Conservation (phyloP, 2,113 vertebrate species). For the Gila orcuttii region DNA sequence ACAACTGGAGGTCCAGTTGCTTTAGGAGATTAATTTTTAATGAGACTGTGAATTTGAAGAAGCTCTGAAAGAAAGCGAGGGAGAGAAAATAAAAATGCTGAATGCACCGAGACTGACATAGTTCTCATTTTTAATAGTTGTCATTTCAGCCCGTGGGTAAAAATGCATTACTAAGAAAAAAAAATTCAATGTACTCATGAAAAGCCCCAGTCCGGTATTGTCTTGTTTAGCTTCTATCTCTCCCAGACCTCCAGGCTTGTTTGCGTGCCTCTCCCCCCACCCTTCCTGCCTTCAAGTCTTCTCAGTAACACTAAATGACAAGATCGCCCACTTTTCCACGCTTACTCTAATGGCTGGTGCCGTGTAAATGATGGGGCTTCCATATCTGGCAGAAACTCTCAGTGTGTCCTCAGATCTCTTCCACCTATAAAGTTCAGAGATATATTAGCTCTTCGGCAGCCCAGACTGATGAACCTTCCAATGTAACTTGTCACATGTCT, state of each 20-base stretch:
- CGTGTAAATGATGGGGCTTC: constrained; percentile 52
- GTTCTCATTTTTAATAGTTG: constrained; percentile 52
- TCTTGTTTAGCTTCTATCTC: constrained; percentile 40
- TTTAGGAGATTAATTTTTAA: constrained; percentile 66
- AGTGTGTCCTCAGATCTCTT: neutral
- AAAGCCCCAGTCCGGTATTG: constrained; percentile 28
- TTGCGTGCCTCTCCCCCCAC: constrained; percentile 19
- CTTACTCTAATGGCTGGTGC: constrained; percentile 46
- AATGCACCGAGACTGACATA: constrained; percentile 41
- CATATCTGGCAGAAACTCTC: constrained; percentile 19
- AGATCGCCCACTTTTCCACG: constrained; percentile 46
- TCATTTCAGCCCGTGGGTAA: constrained; percentile 49
- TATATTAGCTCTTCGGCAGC: constrained; percentile 15
- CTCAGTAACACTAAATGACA: constrained; percentile 53
- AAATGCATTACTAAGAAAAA: constrained; percentile 43
- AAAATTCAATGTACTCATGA: constrained; percentile 37
- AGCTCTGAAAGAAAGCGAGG: constrained; percentile 44
- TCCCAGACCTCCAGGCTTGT: constrained; percentile 16
- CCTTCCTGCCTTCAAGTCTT: constrained; percentile 21
- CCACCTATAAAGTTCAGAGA: constrained; percentile 4
- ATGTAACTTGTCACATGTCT: constrained; percentile 14
- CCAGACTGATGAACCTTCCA: constrained; percentile 1
- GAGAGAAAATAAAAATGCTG: neutral
- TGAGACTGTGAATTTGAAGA: constrained; percentile 54
- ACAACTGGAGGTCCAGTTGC: constrained; percentile 70